These are phyloP conservation scores for Helicoverpa assulta DNA, from an alignment of 2,888 invertebrate species.

Conservation along the genomic window DNA sequence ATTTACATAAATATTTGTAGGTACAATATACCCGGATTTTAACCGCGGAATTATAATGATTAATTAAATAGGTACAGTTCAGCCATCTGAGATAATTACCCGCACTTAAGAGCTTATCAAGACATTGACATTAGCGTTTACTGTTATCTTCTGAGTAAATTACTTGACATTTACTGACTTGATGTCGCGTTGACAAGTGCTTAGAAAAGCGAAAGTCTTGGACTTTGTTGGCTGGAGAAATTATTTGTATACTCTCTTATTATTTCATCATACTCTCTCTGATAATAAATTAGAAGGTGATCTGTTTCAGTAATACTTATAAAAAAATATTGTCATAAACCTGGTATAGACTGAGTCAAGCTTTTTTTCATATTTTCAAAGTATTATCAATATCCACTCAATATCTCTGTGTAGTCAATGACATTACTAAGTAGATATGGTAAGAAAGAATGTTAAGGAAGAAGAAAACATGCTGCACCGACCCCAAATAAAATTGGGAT, in stretches of 20 bases:
- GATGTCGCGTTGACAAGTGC: constrained; percentile 25
- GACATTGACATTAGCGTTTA: constrained; percentile 44
- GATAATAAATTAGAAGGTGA: neutral
- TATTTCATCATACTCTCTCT: constrained; percentile 13
- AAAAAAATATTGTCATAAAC: too few species aligned
- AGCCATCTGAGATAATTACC: constrained; percentile 26
- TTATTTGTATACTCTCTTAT: neutral
- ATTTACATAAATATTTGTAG: too few species aligned
- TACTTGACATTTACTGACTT: constrained; percentile 30
- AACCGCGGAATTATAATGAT: constrained; percentile 28
- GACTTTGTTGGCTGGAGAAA: constrained; percentile 32
- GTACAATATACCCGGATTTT: neutral
- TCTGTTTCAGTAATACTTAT: neutral
- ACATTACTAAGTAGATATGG: too few species aligned
- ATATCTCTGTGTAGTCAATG: too few species aligned
- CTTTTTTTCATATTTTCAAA: too few species aligned
- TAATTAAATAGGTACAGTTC: constrained; percentile 25
- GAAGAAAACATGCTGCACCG: too few species aligned
- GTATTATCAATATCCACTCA: too few species aligned
- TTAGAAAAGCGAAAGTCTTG: constrained; percentile 51
- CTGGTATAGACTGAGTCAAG: too few species aligned
- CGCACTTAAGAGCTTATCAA: constrained; percentile 32
- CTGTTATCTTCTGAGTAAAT: constrained; percentile 22
- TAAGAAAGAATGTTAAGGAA: too few species aligned
- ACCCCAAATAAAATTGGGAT: too few species aligned